Evolutionary conservation across 2,797 vertebrate genomes (phyloP), one percentile per base, ranked within the genome.

Genomic region (Dermochelys coriacea): DNA sequence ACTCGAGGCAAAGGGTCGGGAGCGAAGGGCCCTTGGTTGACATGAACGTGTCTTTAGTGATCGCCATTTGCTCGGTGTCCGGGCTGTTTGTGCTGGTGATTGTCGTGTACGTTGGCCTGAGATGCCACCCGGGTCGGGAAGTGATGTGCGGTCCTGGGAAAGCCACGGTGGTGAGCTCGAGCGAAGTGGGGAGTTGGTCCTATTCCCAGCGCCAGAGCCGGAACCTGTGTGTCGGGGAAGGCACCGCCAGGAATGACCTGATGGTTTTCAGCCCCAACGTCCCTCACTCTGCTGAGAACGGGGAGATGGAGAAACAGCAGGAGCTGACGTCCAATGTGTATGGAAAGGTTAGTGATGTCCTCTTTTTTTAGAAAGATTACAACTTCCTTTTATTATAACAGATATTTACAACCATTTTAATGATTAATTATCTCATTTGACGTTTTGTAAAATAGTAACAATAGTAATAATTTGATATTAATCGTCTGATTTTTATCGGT

Each of bases 351-450:
- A 85, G 88, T 90, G 80, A 23, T 14, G 27, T 57, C 27, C 55
- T 27, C 5, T 27, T 12, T 12, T 57, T 29, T 57, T 57, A 29
- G 5, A 57, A 14, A 6, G 14, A 14, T 15, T 31, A 6, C 29
- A 31, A 59, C 6, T 34, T 34, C 23, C 29, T 59, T 59, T 59
- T 59, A 59, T 31, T 31, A 12, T 59, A 15, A 15, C 12, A 59
- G 6, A 31, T 59, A 34, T 7, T 34, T 31, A 15, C 14, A 59
- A 29, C 12, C 6, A 5, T 91, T 93, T 2, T 84, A 98, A 52
- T 96, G 95, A 68, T 97, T 98, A 37, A 68, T 85, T 59, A 91
- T 91, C 31, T 94, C 93, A 25, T 98, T 98, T 18, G 98, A 98
- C 93, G 6, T 31, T 59, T 31, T 59, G 12, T 59, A 15, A 15